Base-by-base conservation (phyloP, 2,888 invertebrate genomes). In the Drosophila nigritarsus region DNA sequence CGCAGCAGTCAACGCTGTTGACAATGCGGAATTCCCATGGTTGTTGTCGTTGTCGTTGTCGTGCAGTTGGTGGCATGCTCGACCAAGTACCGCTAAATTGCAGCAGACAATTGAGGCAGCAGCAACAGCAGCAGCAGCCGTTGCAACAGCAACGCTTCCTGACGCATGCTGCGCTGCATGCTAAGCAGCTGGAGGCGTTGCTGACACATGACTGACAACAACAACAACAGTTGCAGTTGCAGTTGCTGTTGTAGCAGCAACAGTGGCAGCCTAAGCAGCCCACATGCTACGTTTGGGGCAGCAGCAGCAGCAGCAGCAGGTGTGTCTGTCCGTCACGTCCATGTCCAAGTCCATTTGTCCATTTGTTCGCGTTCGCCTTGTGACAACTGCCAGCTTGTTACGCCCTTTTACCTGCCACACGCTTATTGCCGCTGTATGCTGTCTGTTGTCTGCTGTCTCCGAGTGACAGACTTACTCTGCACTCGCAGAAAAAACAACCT, bases 21-120 rank as follows among this genome's bases (percentile, higher is more conserved):
- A 20, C 45, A 45, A 45, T 45, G 20, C 73, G 70, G 65, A 76
- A 82, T 90, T 87, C 90, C 89, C 87, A 89, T 90, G 82, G 80
- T 76, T 70, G 67, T 38, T 11, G 55, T 55, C 38, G 54, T 65
- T 60, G 68, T 50, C 58, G 50, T 65, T 58, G 62, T 40, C 62
- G 55, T 77, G 75, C 60, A 56, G 63, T 63, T 74, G 73, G 73
- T 66, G 54, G 62, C 78, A 60, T 68, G 83, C 72, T 55, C 69
- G 51, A 56, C 58, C 75, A 89, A 89, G 84, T 88, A 89, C 87
- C 82, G 90, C 89, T 87, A 89, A 89, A 80, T 80, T 79, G 87
- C 78, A 71, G 73, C 81, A 81, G 75, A 81, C 72, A 79, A 80
- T 63, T 75, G 83, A 67, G 60, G 65, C 62, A 65, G 54, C 29